Evolutionary conservation across 2,888 invertebrate species (phyloP), one percentile per base, ranked within the genome.

Genomic region (Troglohyphantes excavatus): DNA sequence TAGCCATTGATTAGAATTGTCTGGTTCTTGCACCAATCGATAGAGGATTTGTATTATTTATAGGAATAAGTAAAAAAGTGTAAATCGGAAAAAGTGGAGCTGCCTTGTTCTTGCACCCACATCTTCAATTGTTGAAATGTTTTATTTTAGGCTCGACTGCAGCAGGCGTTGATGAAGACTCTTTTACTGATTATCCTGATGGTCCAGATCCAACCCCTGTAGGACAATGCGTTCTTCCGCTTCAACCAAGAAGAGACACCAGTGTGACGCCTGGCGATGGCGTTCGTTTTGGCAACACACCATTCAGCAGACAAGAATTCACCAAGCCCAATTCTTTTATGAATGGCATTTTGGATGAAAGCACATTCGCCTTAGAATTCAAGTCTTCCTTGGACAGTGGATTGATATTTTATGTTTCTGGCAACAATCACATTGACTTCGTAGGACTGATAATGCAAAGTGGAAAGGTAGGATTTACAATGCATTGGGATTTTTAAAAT

Each of bases 401-500:
- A 0, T 94, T 98, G 6, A 95, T 98, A 19, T 97, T 98, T 94
- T 98, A 97, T 93, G 93, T 94, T 27, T 94, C 95, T 0, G 95
- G 96, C 84, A 94, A 94, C 13, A 94, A 95, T 1, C 95, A 96
- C 23, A 93, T 93, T 0, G 96, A 97, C 93, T 96, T 96, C 93
- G 95, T 97, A 0, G 96, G 96, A 0, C 94, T 97, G 11, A 97
- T 96, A 92, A 94, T 98, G 93, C 95, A 95, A 91, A 95, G 96
- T 73, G 98, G 97, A 53, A 94, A 95, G 94, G 96, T 97, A 93
- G 13, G 39, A 39, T 39, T 39, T 1, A 39, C 1, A 39, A 2
- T n/a, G n/a, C n/a, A n/a, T n/a, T n/a, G n/a, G n/a, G n/a, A n/a
- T n/a, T n/a, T n/a, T n/a, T n/a, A n/a, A n/a, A n/a, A n/a, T n/a